phyloP scores from a whole-genome alignment of 2,888 invertebrate species.

The Apodemia zela region DNA sequence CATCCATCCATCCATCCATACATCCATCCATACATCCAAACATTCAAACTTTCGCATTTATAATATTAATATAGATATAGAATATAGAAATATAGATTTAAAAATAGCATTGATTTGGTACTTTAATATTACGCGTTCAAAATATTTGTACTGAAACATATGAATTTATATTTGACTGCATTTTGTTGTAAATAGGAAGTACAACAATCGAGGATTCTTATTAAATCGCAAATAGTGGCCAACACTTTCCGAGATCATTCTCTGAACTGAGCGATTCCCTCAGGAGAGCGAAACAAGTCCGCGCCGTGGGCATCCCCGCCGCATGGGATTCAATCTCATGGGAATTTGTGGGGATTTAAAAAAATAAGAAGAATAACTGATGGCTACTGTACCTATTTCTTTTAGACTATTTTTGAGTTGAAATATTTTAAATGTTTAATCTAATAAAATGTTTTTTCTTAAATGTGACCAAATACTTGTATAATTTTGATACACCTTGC shows the following conservation, averaged over 20 bases:
- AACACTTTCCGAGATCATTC: conserved; percentile 60
- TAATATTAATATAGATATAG: too few relatives aligned
- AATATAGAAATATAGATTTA: too few relatives aligned
- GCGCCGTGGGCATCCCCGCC: conserved; percentile 51
- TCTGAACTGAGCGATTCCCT: conserved; percentile 48
- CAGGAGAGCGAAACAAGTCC: conserved; percentile 47
- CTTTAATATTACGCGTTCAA: too few relatives aligned
- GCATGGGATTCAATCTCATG: conserved; percentile 78
- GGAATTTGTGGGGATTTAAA: conserved; percentile 66
- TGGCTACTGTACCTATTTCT: background rate
- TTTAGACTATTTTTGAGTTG: too few relatives aligned
- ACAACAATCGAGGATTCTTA: conserved; percentile 15
- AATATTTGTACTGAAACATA: too few relatives aligned
- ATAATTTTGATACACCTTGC: too few relatives aligned
- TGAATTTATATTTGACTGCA: background rate
- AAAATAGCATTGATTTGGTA: too few relatives aligned
- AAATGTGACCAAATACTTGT: too few relatives aligned
- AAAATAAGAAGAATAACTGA: conserved; percentile 43
- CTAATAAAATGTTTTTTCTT: background rate
- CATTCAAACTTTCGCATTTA: too few relatives aligned
- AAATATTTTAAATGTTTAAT: background rate
- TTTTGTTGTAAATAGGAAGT: conserved; percentile 15
- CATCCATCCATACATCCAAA: too few relatives aligned
- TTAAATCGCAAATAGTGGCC: conserved; percentile 32
- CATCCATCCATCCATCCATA: too few relatives aligned